Base-by-base conservation (phyloP, 2,888 invertebrate species). In the Peribatodes rhomboidaria region DNA sequence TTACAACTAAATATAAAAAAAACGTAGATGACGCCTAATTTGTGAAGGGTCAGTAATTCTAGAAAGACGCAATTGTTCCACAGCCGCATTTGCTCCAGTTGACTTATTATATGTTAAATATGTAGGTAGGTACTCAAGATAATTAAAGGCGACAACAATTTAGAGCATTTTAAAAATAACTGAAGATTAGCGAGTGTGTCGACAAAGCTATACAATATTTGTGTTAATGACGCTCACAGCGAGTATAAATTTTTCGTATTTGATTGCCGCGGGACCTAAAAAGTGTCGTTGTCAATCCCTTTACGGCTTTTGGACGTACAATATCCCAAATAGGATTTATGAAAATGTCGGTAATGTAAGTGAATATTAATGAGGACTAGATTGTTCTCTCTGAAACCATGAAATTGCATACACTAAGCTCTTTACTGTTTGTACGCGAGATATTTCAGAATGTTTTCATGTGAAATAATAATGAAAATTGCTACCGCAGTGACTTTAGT, bases 241-340 rank as follows among this genome's bases (percentile, higher is more conserved):
- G 44, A 46, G 8, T 18, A 37, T 37, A 46, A 47, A 60, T 56
- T 62, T 56, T 52, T 49, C 47, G 49, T 33, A 46, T 67, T 56
- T 63, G 52, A 62, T 53, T 57, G 50, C 44, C 20, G 37, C 31
- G 55, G 57, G 57, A 39, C 49, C 35, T 33, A 22, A 57, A 54
- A 60, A 49, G 39, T 27, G 58, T 64, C 58, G 68, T 68, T 68
- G 68, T 53, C 61, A 65, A 64, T 67, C 69, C 62, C 68, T 69
- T 70, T 60, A 61, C 64, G 56, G 57, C 56, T 35, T 18, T 52
- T 46, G 61, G 49, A 20, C 55, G 57, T 37, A 61, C 67, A 59
- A 54, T 66, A 61, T 60, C 41, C 53, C 55, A 65, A 69, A 71
- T 67, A 67, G 65, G 60, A 65, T 64, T 68, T 67, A 63, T 64